Evolutionary conservation across 2,113 vertebrate genomes (phyloP).

Genomic region (Hymenochirus boettgeri): DNA sequence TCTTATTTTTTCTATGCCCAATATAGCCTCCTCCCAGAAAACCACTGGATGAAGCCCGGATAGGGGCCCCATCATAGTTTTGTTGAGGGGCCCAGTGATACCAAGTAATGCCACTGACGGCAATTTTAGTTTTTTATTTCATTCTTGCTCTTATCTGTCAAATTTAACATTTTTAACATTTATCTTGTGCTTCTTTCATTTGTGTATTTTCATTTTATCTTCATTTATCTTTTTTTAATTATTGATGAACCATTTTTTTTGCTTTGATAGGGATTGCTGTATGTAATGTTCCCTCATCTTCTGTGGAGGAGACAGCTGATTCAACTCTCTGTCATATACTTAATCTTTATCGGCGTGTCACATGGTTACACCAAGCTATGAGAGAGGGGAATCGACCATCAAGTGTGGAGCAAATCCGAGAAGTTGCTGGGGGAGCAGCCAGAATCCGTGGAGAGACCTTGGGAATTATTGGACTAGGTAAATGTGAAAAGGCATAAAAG

Average conservation of each 20-base stretch:
- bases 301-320: slow-evolving; percentile 86
- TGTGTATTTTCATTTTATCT: no score
- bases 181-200: no score
- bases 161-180: no score
- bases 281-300: slow-evolving; percentile 81
- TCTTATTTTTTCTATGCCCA: no score
- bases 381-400: slow-evolving; percentile 80
- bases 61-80: no score
- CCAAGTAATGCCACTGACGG: no score
- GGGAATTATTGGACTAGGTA: slow-evolving; percentile 85
- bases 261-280: slow-evolving; percentile 76
- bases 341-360: slow-evolving; percentile 84
- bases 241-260: no score
- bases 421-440: slow-evolving; percentile 83
- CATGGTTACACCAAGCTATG: slow-evolving; percentile 86
- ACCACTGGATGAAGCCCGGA: no score
- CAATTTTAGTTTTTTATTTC: no score
- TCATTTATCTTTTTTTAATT: background rate
- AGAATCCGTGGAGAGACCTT: slow-evolving; percentile 85
- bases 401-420: slow-evolving; percentile 82
- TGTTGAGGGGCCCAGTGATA: no score
- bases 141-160: no score
- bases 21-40: no score
- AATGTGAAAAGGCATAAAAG: slow-evolving; percentile 43
- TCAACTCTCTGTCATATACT: slow-evolving; percentile 85